Base-by-base conservation (phyloP, 2,888 invertebrate species). In the Caenorhabditis afra region DNA sequence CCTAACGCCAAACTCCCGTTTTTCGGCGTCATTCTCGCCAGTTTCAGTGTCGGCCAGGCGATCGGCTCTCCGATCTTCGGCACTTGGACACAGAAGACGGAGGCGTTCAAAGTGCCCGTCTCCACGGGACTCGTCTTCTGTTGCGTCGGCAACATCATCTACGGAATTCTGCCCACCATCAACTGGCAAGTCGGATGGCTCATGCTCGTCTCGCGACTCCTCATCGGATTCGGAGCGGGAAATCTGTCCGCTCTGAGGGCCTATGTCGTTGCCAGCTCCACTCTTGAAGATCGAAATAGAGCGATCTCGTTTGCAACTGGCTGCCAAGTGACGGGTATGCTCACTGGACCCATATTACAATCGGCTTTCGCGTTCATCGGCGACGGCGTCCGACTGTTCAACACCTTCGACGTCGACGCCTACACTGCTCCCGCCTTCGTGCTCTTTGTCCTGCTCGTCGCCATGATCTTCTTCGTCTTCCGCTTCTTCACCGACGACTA, bases 21-120 rank as follows among this genome's bases (percentile, higher is more conserved):
- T 55, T 81, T 84, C 59, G 83, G 83, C 18, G 64, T 75, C 47
- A 80, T 84, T 52, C 62, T 84, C 7, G 83, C 83, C 11, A 73
- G 80, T 50, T 84, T 81, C 55, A 76, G 76, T 23, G 59, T 84
- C 16, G 83, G 83, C 22, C 83, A 84, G 41, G 81, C 81, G 1
- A 49, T 84, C 18, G 79, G 74, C 3, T 80, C 80, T 18, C 81
- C 81, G 16, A 58, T 81, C 5, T 76, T 81, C 23, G 81, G 81
- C 11, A 70, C 75, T n/a, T 81, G 81, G 81, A 71, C 75, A 8
- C 71, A 81, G 44, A 71, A 73, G 41, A 71, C 73, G 8, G 71
- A 79, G 35, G 59, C 76, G 5, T 79, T 76, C 45, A 71, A 76
- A 55, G 39, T 74, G 23, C 81, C 81, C 18, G 65, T 79, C 12